phyloP scores from a whole-genome alignment of 1,140 invertebrate species.

The Trichonephila clavipes region DNA sequence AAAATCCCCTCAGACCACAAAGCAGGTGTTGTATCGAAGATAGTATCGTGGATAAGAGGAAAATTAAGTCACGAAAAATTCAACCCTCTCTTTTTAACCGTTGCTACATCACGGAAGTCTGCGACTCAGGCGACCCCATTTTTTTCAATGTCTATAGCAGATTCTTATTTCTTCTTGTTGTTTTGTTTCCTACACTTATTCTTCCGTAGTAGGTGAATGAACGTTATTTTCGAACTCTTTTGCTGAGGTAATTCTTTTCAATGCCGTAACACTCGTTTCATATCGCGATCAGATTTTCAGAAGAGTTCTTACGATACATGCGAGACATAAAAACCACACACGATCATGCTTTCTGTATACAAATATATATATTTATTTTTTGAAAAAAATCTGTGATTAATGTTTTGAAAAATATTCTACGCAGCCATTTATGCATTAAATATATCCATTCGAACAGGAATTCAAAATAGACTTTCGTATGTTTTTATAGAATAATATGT shows the following conservation, averaged over 20 bases:
- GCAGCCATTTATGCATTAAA: too few relatives aligned
- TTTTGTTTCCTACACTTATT: slow-evolving; percentile 58
- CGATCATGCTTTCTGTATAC: too few relatives aligned
- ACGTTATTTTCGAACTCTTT: slow-evolving; percentile 48
- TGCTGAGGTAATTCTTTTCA: slow-evolving; percentile 14
- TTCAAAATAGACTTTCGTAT: too few relatives aligned
- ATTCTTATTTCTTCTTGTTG: slow-evolving; percentile 34
- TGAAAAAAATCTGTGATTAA: too few relatives aligned
- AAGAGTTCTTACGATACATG: too few relatives aligned
- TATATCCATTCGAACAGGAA: too few relatives aligned
- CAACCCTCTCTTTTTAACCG: slow-evolving; percentile 58
- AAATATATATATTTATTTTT: too few relatives aligned
- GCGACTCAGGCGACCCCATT: slow-evolving; percentile 57
- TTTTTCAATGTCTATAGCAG: slow-evolving; percentile 75
- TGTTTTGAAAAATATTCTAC: too few relatives aligned
- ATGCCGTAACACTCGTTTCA: background rate
- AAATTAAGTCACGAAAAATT: slow-evolving; percentile 16
- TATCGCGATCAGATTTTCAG: background rate
- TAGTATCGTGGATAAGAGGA: slow-evolving; percentile 17
- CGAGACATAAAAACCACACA: too few relatives aligned
- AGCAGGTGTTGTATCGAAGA: slow-evolving; percentile 58
- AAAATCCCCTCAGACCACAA: background rate
- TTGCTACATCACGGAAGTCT: slow-evolving; percentile 63
- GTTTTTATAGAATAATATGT: too few relatives aligned
- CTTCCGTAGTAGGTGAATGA: slow-evolving; percentile 74